A percentile compares a stretch with the other conserved stretches of the same genome.
phyloP scores from a whole-genome alignment of 2,797 vertebrate species.

The Sardinella longiceps region DNA sequence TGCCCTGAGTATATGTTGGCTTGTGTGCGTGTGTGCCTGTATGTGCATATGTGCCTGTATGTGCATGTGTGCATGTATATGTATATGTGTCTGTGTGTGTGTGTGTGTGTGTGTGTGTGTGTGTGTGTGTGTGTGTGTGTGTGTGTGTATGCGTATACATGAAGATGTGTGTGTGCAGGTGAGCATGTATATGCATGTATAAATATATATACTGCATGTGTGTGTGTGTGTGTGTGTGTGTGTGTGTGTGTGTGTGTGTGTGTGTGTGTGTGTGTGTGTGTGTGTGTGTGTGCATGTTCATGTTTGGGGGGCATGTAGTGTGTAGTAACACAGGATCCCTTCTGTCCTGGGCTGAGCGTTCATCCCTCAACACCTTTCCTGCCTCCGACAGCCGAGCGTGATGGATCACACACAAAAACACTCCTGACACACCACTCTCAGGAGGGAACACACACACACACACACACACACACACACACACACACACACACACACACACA shows the following conservation, averaged over 20 bases:
- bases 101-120: no score
- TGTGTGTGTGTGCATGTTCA: background rate
- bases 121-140: no score
- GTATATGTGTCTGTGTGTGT: background rate
- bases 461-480: no score
- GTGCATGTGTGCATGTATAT: background rate
- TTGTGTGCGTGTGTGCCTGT: background rate
- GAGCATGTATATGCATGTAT: background rate
- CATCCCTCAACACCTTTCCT: background rate
- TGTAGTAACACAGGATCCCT: background rate
- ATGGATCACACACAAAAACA: slow-evolving; percentile 20
- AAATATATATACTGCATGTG: no score
- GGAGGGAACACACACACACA: no score
- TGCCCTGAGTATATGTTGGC: no score
- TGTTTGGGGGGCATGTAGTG: background rate
- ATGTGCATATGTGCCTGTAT: background rate
- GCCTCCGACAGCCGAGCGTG: background rate
- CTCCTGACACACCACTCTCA: background rate
- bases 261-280: background rate
- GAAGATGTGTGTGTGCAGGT: background rate
- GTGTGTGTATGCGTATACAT: background rate
- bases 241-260: background rate
- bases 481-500: no score
- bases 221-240: background rate
- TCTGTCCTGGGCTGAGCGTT: background rate